phyloP scores from a whole-genome alignment of 2,113 vertebrate species.

The Psilopogon haemacephalus region DNA sequence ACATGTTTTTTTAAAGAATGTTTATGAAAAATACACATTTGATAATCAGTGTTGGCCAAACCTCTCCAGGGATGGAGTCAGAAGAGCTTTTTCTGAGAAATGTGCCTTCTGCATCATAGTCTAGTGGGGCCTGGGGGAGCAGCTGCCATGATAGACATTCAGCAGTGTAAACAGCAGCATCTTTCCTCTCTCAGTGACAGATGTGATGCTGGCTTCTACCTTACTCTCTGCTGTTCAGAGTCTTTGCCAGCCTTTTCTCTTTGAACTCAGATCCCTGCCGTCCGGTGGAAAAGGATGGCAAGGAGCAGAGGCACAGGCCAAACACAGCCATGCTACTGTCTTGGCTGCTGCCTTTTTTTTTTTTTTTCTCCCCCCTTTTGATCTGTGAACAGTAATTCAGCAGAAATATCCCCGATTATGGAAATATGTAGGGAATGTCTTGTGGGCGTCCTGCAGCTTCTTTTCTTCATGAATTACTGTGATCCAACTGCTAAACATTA shows the following conservation, averaged over 20 bases:
- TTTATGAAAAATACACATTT: neutral
- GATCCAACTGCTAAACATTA: slow-evolving; percentile 49
- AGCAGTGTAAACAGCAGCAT: neutral
- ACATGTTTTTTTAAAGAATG: slow-evolving; percentile 40
- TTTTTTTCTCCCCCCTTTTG: neutral
- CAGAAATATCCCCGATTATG: slow-evolving; percentile 50
- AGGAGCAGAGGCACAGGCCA: neutral
- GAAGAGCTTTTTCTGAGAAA: neutral
- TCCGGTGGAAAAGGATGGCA: neutral
- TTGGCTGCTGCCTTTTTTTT: neutral
- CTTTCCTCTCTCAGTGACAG: neutral
- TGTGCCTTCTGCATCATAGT: neutral
- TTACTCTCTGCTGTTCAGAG: neutral
- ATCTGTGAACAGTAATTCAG: neutral
- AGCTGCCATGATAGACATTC: neutral
- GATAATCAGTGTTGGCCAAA: neutral
- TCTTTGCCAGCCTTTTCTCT: neutral
- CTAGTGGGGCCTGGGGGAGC: neutral
- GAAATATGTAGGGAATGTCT: slow-evolving; percentile 73
- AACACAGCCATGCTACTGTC: neutral
- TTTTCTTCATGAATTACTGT: slow-evolving; percentile 22
- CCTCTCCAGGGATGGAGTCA: neutral
- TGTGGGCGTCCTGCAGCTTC: slow-evolving; percentile 56
- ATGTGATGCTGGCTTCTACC: neutral
- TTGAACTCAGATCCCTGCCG: neutral